Base-by-base conservation (phyloP, 2,797 vertebrate genomes). In the Acanthopagrus latus region DNA sequence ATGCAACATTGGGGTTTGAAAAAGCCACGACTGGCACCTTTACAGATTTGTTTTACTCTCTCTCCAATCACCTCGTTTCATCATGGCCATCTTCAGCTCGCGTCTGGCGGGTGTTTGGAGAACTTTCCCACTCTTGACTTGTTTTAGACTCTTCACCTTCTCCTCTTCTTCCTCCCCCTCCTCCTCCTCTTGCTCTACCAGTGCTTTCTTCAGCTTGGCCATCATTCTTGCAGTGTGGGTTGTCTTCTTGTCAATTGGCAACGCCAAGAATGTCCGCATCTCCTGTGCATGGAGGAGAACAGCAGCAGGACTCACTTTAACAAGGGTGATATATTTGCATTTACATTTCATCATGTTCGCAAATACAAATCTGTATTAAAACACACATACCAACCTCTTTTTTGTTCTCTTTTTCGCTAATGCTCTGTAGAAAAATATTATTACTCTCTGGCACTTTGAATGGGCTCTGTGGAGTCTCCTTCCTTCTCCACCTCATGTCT, bases 241-340 rank as follows among this genome's bases (percentile, higher is more conserved):
- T 2, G 83, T 91, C 91, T 97, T 98, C 91, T 97, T 90, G 1
- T 96, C 88, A 76, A 96, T 91, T 51, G 92, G 95, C 87, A 96
- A 76, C 11, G 82, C 76, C 85, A 95, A 93, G 85, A 92, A 95
- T 80, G 66, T 91, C 38, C 95, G 92, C 47, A 77, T 90, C 80
- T 97, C 96, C 98, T 98, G 76, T 21, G 51, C 27, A 77, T 0
- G 16, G 44, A 72, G 23, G 57, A 41, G 38, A 59, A 64, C 46
- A 68, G 57, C 38, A 72, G 41, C 71, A 66, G 23, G 44, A 74
- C 66, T 33, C 29, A 33, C 29, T 74, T 68, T 0, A 41, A 68
- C 52, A 52, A 1, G 16, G 33, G 0, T 1, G 33, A 16, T 14
- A 3, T 41, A 21, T 38, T 38, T 38, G 8, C 33, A 38, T 8